These are phyloP conservation scores for Vombatus ursinus DNA, from an alignment of 2,113 vertebrate genomes.

Conservation along the genomic window DNA sequence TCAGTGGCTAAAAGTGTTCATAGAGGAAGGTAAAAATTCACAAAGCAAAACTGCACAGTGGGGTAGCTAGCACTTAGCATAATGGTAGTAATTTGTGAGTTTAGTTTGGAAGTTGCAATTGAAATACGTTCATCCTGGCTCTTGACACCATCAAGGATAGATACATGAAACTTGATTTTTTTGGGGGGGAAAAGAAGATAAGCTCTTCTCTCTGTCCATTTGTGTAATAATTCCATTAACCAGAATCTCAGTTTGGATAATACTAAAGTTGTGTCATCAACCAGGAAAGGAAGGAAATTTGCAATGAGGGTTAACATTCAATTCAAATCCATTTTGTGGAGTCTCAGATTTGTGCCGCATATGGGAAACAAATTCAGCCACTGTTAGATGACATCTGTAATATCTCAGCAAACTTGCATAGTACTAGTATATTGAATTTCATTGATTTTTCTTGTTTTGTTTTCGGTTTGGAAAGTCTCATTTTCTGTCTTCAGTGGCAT, in stretches of 20 bases:
- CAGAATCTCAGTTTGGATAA: conserved; percentile 72
- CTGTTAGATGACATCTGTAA: conserved; percentile 72
- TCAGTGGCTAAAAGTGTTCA: conserved; percentile 91
- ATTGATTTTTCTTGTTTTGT: conserved; percentile 63
- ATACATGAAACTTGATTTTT: conserved; percentile 80
- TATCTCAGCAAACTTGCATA: conserved; percentile 61
- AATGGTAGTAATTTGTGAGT: conserved; percentile 90
- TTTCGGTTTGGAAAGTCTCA: conserved; percentile 58
- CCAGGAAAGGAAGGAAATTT: conserved; percentile 66
- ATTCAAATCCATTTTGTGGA: conserved; percentile 68
- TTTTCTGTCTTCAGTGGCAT: neutral
- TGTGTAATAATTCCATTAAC: conserved; percentile 72
- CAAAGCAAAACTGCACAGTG: conserved; percentile 90
- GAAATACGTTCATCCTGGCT: conserved; percentile 84
- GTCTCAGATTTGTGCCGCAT: conserved; percentile 64
- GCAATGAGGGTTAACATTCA: conserved; percentile 68
- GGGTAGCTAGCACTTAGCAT: conserved; percentile 88
- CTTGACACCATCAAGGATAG: conserved; percentile 79
- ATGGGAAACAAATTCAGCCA: conserved; percentile 56
- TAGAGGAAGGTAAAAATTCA: conserved; percentile 90
- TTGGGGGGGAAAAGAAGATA: conserved; percentile 63
- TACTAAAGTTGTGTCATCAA: conserved; percentile 68
- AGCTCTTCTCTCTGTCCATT: conserved; percentile 65
- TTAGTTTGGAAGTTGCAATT: conserved; percentile 86
- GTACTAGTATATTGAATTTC: conserved; percentile 39